Evolutionary conservation across 2,888 invertebrate species (phyloP).

Genomic region (Phrixothrix hirtus): DNA sequence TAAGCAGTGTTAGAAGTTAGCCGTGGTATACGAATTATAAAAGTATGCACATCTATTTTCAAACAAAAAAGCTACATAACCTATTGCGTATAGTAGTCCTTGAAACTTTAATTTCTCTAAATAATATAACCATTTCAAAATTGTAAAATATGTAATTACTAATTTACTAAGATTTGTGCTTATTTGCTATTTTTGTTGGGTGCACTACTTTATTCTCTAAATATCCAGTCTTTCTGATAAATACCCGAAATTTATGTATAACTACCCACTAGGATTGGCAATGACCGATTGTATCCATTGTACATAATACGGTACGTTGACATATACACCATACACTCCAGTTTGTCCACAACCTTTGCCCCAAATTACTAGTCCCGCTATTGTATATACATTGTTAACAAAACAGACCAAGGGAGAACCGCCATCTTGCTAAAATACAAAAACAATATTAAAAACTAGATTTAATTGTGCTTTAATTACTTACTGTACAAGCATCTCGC

Average conservation of each 20-base stretch:
- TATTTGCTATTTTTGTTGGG: too few relatives aligned
- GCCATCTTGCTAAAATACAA: constrained; percentile 67
- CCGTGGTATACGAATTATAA: too few relatives aligned
- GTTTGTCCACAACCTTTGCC: constrained; percentile 72
- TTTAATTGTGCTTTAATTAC: constrained; percentile 11
- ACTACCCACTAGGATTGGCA: constrained; percentile 8
- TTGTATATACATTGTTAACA: constrained; percentile 61
- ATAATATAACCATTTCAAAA: too few relatives aligned
- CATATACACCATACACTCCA: constrained; percentile 77
- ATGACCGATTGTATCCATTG: constrained; percentile 65
- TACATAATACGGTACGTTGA: constrained; percentile 69
- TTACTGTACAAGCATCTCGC: constrained; percentile 50
- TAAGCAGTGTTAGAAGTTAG: too few relatives aligned
- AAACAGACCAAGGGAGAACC: constrained; percentile 71
- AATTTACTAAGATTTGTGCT: too few relatives aligned
- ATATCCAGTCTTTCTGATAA: neutral
- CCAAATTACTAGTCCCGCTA: constrained; percentile 74
- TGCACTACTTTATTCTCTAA: neutral
- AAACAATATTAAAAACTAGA: neutral
- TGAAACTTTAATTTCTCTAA: too few relatives aligned
- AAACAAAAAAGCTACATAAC: too few relatives aligned
- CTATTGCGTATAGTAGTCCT: too few relatives aligned
- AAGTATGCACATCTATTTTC: too few relatives aligned
- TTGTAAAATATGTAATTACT: too few relatives aligned
- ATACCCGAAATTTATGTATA: too few relatives aligned